These are phyloP conservation scores for Sycophila texana DNA, from an alignment of 2,888 invertebrate species.

Conservation along the genomic window DNA sequence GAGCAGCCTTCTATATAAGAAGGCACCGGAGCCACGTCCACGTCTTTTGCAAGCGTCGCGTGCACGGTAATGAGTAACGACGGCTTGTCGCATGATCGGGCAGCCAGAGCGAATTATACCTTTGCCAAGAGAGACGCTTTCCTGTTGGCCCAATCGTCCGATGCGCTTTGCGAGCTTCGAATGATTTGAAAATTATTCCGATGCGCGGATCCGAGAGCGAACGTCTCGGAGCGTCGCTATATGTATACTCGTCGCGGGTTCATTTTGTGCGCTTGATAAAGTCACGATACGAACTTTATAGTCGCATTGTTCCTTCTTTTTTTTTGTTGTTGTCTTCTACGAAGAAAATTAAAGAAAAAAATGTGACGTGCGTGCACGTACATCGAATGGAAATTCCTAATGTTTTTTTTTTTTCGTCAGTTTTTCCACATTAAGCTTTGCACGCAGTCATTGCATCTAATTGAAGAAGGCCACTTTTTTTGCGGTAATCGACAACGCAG, in stretches of 20 bases:
- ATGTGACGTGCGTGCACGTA: background rate
- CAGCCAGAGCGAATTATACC: background rate
- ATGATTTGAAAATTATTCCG: too few relatives aligned
- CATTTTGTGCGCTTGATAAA: too few relatives aligned
- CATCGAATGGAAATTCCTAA: background rate
- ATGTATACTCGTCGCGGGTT: too few relatives aligned
- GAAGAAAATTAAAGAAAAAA: background rate
- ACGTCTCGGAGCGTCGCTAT: too few relatives aligned
- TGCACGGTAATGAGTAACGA: background rate
- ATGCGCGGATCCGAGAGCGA: too few relatives aligned
- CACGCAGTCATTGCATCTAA: background rate
- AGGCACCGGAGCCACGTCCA: too few relatives aligned
- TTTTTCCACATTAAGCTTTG: background rate
- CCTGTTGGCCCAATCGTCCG: background rate
- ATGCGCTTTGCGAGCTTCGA: too few relatives aligned
- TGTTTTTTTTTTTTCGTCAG: background rate
- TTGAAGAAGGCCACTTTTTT: slow-evolving; percentile 7
- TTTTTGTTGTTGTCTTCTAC: too few relatives aligned
- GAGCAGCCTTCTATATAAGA: too few relatives aligned
- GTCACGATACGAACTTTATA: too few relatives aligned
- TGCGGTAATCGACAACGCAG: background rate
- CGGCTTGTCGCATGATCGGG: too few relatives aligned
- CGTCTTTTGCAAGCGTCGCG: background rate
- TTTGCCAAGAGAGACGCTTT: slow-evolving; percentile 8
- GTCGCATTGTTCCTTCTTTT: background rate